Conservation (phyloP, 2,888 invertebrate species). For the Mystacides longicornis region DNA sequence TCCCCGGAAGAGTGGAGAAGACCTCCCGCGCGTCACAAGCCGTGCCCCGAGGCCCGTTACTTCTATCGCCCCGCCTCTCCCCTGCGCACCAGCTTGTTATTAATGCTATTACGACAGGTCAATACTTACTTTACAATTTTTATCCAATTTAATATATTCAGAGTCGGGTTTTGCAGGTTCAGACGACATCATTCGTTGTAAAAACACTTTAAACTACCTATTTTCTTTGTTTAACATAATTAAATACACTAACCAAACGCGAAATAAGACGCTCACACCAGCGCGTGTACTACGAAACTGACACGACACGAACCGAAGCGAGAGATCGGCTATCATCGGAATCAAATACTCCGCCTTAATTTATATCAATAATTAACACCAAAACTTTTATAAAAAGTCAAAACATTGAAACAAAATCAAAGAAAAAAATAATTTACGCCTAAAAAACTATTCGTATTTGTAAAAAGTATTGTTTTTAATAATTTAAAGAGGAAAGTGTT, state of each 20-base stretch:
- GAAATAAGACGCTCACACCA: conserved; percentile 32
- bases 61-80: conserved; percentile 50
- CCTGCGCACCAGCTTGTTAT: conserved; percentile 43
- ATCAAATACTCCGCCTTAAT: conserved; percentile 46
- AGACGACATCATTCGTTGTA: conserved; percentile 48
- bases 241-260: conserved; percentile 48
- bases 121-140: conserved; percentile 42
- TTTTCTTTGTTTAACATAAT: conserved; percentile 45
- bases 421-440: neutral
- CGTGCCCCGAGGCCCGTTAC: conserved; percentile 47
- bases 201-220: conserved; percentile 41
- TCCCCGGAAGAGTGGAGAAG: conserved; percentile 35
- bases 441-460: neutral
- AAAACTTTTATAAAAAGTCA: conserved; percentile 6
- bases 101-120: conserved; percentile 33
- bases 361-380: conserved; percentile 29
- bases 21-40: conserved; percentile 36
- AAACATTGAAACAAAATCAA: conserved; percentile 1
- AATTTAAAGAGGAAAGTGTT: conserved; percentile 23
- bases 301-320: conserved; percentile 34
- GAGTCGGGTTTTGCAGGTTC: conserved; percentile 44
- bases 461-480: conserved; percentile 17
- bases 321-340: conserved; percentile 42
- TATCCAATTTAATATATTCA: conserved; percentile 48
- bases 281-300: conserved; percentile 47